These are phyloP conservation scores for Lepidocyrtinus sp. DNA, from an alignment of 2,888 invertebrate species.

Conservation along the genomic window DNA sequence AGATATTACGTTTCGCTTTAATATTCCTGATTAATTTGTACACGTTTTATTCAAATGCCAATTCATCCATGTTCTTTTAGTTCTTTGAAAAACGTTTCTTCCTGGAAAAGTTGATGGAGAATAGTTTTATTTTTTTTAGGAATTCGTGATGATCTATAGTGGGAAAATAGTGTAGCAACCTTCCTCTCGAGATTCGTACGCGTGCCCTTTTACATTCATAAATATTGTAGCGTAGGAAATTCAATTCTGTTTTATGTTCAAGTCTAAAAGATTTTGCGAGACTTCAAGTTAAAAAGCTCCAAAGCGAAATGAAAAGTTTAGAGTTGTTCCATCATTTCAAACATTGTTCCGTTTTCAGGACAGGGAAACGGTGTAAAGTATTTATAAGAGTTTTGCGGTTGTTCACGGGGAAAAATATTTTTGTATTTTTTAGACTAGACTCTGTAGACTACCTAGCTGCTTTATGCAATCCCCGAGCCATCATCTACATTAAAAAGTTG, in stretches of 20 bases:
- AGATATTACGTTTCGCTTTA: no score
- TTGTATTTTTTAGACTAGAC: constrained; percentile 10
- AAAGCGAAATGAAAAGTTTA: constrained; percentile 8
- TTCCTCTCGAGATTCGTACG: constrained; percentile 23
- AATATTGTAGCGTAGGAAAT: constrained; percentile 30
- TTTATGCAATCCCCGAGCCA: constrained; percentile 1
- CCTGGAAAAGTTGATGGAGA: constrained; percentile 11
- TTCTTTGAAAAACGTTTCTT: neutral
- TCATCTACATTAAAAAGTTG: constrained; percentile 16
- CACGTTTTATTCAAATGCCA: no score
- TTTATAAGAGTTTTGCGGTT: constrained; percentile 15
- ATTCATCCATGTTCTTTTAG: no score
- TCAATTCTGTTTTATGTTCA: constrained; percentile 28
- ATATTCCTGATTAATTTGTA: no score
- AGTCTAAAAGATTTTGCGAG: constrained; percentile 12
- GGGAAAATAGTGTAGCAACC: constrained; percentile 9
- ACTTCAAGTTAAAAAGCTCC: neutral
- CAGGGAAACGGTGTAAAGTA: no score
- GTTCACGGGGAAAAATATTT: constrained; percentile 6
- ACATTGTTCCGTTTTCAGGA: no score
- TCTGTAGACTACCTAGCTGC: constrained; percentile 12
- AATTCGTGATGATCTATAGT: neutral
- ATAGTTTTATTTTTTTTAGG: constrained; percentile 25
- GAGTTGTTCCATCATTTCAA: no score
- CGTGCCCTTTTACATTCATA: constrained; percentile 28